Base-by-base conservation (phyloP, 2,888 invertebrate genomes). In the Diarsia dahlii region DNA sequence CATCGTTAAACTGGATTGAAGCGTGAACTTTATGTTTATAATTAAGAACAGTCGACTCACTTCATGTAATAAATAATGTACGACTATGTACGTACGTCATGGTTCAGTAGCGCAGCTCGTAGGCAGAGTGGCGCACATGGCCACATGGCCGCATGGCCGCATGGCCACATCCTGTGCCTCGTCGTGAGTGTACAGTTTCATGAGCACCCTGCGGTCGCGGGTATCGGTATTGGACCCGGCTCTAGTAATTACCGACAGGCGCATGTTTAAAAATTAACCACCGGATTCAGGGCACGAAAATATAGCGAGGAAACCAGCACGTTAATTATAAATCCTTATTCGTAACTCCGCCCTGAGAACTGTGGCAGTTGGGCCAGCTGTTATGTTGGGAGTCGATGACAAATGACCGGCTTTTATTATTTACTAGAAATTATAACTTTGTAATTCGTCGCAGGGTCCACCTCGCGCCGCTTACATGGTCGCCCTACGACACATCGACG, bases 1-100 rank as follows among this genome's bases (percentile, higher is more conserved):
- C 76, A 67, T 85, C 84, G 74, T 84, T 84, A 85, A 85, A 82
- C 74, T 79, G 54, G 71, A 79, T 74, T 45, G 85, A 50, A 70
- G 67, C 76, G 69, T 50, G 64, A 79, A 72, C 79, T 74, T 74
- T 82, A 76, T 84, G 74, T 76, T 79, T 68, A 74, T 78, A 71
- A 84, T 85, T 71, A 74, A 72, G 56, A 74, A 76, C 75, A 74
- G 71, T 76, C 85, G 54, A 54, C 64, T 72, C 60, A 56, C 54
- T 63, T 52, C 28, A 63, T 71, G 65, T 58, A 71, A 81, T 75
- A 62, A 68, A 76, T 70, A n/a, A 62, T 52, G 65, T 39, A 56
- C 23, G 28, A 48, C 15, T 63, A n/a, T n/a, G 45, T n/a, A 39
- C 39, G 54, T 58, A 48, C 54, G 80, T 60, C 52, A 63, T 56